Base-by-base conservation (phyloP, 92 coral and sea anemone genomes). In the Phymanthus crucifer region DNA sequence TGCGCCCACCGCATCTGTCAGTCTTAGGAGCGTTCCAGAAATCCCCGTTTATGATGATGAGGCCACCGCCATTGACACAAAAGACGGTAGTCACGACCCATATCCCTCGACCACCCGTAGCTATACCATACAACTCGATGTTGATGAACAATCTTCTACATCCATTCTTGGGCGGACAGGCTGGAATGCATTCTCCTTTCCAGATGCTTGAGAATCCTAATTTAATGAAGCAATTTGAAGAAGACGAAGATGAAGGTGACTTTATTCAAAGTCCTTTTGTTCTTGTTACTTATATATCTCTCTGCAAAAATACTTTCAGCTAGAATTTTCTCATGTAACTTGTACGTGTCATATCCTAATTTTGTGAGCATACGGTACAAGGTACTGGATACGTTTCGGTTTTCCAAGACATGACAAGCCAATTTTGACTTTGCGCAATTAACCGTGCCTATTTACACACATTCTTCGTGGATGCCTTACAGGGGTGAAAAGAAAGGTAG, bases 61-160 rank as follows among this genome's bases (percentile, higher is more conserved):
- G 95, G 71, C 99, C 98, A 8, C 90, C 96, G 2, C 98, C 99
- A 1, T 75, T 96, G 91, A 96, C 99, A 23, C 99, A 96, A 80
- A 85, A 93, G 76, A 96, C 99, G 2, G 92, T 96, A 19, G 99
- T 96, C 16, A 96, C 99, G 11, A 96, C 99, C 18, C 98, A 94
- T 48, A 96, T 96, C 77, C 99, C 99, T 17, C 50, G 99, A 23
- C 96, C 99, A 7, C 99, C 99, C 2, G 54, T 96, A 66, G 87
- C 96, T 3, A 73, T 96, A 23, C 99, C 99, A 1, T 96, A 87
- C 61, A 92, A 92, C 70, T 90, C 92, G 19, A 74, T 81, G 43
- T 35, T 88, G 8, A 76, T 87, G 71, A 79, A 77, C 69, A 88
- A 87, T 26, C 54, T 88, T 32, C 75, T 38, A 27, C 91, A 67